Conservation (phyloP, 2,888 invertebrate species). For the Erpobdella octoculata region DNA sequence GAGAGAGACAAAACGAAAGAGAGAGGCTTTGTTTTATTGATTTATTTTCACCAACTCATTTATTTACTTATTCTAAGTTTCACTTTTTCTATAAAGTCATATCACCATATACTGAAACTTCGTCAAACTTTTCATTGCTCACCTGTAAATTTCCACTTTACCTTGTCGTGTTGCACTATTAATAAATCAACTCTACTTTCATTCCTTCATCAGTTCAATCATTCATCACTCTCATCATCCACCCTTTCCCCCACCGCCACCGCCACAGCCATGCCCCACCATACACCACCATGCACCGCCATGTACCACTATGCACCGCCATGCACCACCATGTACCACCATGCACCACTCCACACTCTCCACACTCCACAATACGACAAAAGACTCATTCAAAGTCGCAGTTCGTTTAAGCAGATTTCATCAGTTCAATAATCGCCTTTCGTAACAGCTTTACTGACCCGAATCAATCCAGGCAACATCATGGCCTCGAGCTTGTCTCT, state of each 20-base stretch:
- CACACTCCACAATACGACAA: not conserved
- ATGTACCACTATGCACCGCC: not conserved
- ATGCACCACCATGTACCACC: not conserved
- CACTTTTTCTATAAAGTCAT: too few species aligned
- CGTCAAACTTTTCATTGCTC: too few species aligned
- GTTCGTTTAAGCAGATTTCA: not conserved
- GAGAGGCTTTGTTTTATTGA: too few species aligned
- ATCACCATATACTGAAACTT: too few species aligned
- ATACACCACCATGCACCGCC: not conserved
- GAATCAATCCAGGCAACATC: not conserved
- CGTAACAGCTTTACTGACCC: not conserved
- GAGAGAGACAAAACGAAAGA: too few species aligned
- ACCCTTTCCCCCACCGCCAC: not conserved
- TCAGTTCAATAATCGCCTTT: not conserved
- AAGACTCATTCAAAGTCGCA: not conserved
- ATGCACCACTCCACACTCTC: not conserved
- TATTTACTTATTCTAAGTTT: too few species aligned
- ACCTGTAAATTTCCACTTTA: too few species aligned
- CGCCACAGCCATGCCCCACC: not conserved
- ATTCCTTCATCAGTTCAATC: not conserved
- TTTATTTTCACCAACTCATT: too few species aligned
- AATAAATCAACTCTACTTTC: not conserved
- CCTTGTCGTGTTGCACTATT: too few species aligned
- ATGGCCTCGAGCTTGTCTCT: not conserved
- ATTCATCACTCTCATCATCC: not conserved